Conservation (phyloP, 2,113 vertebrate species). For the Pseudopipra pipra region DNA sequence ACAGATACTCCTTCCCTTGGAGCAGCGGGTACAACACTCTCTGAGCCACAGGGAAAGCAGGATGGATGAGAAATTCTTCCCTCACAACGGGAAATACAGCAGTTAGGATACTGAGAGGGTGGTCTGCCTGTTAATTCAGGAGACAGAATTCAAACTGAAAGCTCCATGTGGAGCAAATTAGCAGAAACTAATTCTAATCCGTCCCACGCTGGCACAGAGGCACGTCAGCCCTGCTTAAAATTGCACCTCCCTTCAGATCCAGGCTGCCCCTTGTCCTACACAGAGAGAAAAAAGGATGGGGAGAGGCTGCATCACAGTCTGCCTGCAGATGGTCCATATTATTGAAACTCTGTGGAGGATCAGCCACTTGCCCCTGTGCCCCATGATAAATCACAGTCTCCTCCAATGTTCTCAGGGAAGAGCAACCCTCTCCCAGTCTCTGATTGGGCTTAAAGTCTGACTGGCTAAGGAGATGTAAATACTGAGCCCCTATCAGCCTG, state of each 20-base stretch:
- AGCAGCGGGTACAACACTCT: accelerated
- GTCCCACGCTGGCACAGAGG: constrained; percentile 2
- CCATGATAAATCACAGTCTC: constrained; percentile 67
- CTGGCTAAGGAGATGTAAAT: constrained; percentile 16
- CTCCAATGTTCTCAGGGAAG: not conserved
- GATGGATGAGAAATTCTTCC: not conserved
- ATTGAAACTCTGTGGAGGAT: constrained; percentile 50
- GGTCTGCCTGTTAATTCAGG: constrained; percentile 27
- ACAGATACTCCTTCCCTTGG: not conserved
- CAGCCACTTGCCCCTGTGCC: constrained; percentile 38
- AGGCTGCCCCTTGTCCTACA: constrained; percentile 1
- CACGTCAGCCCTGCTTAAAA: not conserved
- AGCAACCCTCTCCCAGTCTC: not conserved
- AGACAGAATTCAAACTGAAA: constrained; percentile 61
- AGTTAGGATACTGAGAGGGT: constrained; percentile 21
- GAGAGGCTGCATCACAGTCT: not conserved
- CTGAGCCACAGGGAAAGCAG: not conserved
- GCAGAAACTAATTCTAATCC: constrained; percentile 62
- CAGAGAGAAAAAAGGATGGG: not conserved
- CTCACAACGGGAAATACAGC: not conserved
- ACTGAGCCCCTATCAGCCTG: constrained; percentile 33
- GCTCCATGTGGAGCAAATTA: constrained; percentile 67
- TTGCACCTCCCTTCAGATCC: constrained; percentile 11
- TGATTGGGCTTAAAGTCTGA: not conserved
- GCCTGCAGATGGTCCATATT: constrained; percentile 66